These are phyloP conservation scores for Lepidocolaptes lacrymiger DNA, from an alignment of 2,797 vertebrate species.

Conservation along the genomic window DNA sequence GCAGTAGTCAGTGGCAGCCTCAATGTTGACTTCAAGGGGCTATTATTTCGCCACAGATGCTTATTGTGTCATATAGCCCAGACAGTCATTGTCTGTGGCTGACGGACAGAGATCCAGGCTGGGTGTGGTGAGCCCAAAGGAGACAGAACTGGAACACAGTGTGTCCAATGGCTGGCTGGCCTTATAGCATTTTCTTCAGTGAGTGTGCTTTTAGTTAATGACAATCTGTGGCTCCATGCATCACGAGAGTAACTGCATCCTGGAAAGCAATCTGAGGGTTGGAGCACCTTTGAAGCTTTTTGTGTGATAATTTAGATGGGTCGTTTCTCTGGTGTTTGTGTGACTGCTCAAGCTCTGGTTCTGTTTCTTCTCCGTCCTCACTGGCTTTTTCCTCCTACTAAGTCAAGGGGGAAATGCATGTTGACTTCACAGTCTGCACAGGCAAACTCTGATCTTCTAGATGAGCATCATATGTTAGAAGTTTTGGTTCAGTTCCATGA, in stretches of 20 bases:
- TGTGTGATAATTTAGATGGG: neutral
- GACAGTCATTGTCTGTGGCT: neutral
- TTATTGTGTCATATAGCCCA: conserved; percentile 32
- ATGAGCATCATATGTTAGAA: neutral
- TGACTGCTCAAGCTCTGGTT: neutral
- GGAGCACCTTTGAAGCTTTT: neutral
- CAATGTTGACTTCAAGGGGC: neutral
- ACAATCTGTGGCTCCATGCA: neutral
- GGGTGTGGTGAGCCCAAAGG: neutral
- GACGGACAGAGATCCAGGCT: neutral
- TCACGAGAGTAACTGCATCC: neutral
- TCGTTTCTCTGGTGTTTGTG: neutral
- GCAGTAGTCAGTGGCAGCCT: neutral
- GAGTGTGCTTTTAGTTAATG: neutral
- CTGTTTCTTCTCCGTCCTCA: neutral
- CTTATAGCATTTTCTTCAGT: neutral
- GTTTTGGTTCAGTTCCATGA: neutral
- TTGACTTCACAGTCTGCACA: neutral
- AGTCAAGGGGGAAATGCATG: neutral
- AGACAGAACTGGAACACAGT: neutral
- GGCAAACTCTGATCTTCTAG: neutral
- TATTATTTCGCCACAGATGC: neutral
- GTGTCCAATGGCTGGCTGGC: neutral
- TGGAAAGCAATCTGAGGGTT: neutral
- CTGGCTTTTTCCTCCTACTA: neutral